These are phyloP conservation scores for Netelia melanura DNA, from an alignment of 2,888 invertebrate genomes.

Conservation along the genomic window DNA sequence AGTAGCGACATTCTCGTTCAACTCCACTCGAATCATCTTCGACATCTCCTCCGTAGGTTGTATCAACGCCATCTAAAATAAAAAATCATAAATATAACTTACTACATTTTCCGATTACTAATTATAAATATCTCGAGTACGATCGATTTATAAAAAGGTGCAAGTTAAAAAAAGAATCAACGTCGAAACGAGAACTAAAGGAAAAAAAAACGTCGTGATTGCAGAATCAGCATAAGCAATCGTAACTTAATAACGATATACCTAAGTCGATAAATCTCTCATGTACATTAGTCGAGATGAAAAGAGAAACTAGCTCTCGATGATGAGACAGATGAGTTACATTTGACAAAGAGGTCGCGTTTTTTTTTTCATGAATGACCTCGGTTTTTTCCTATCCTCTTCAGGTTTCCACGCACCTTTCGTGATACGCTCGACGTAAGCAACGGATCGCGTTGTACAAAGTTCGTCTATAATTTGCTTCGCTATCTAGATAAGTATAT, in stretches of 20 bases:
- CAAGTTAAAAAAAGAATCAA: not conserved
- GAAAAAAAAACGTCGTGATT: not conserved
- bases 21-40: slow-evolving; percentile 88
- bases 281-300: not conserved
- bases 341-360: slow-evolving; percentile 8
- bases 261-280: slow-evolving; percentile 14
- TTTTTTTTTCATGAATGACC: slow-evolving; percentile 43
- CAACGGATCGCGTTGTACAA: slow-evolving; percentile 26
- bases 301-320: not conserved
- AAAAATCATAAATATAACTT: slow-evolving; percentile 34
- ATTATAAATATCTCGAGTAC: not conserved
- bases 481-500: slow-evolving; percentile 11
- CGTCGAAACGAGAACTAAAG: not conserved
- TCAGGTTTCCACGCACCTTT: slow-evolving; percentile 28
- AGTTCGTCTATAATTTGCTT: slow-evolving; percentile 42
- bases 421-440: slow-evolving; percentile 8
- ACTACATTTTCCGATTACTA: not conserved
- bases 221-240: slow-evolving; percentile 14
- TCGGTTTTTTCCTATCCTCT: slow-evolving; percentile 25
- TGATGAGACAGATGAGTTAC: slow-evolving; percentile 28
- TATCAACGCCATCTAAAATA: slow-evolving; percentile 86
- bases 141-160: no score
- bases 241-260: slow-evolving; percentile 19
- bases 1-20: slow-evolving; percentile 89
- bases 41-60: slow-evolving; percentile 90